Evolutionary conservation across 2,797 vertebrate species (phyloP).

Genomic region (Antennarius maculatus): DNA sequence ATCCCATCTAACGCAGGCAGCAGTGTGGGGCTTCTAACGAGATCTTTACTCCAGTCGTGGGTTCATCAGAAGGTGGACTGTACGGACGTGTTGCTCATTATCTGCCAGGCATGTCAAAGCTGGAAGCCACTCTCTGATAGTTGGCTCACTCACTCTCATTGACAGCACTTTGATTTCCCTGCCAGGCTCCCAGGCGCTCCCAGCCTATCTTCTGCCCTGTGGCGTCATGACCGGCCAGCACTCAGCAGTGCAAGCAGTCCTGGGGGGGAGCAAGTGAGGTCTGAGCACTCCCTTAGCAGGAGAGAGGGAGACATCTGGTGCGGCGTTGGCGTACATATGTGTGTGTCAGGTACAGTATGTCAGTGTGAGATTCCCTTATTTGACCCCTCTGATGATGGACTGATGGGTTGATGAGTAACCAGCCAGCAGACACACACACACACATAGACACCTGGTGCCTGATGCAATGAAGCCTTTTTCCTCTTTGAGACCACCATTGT

Average conservation of each 20-base stretch:
- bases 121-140: conserved; percentile 59
- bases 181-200: conserved; percentile 61
- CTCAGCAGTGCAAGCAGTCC: conserved; percentile 50
- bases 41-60: conserved; percentile 20
- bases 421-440: too few species aligned
- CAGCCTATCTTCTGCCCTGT: conserved; percentile 55
- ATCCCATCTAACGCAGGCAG: conserved; percentile 8
- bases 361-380: conserved; percentile 33
- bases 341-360: conserved; percentile 5
- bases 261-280: conserved; percentile 25
- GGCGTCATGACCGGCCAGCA: conserved; percentile 43
- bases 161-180: conserved; percentile 63
- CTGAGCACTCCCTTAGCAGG: conserved; percentile 26
- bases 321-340: conserved; percentile 18
- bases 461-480: neutral
- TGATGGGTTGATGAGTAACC: conserved; percentile 38
- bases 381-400: conserved; percentile 56
- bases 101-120: conserved; percentile 56
- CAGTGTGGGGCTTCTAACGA: conserved; percentile 34
- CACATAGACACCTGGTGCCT: conserved; percentile 31
- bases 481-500: conserved; percentile 7
- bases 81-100: conserved; percentile 38
- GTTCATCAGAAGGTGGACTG: conserved; percentile 31
- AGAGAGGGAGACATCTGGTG: conserved; percentile 24
- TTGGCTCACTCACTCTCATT: conserved; percentile 49